Evolutionary conservation across 1,140 invertebrate genomes (phyloP), one percentile per base, ranked within the genome.

Genomic region (Maconellicoccus hirsutus): DNA sequence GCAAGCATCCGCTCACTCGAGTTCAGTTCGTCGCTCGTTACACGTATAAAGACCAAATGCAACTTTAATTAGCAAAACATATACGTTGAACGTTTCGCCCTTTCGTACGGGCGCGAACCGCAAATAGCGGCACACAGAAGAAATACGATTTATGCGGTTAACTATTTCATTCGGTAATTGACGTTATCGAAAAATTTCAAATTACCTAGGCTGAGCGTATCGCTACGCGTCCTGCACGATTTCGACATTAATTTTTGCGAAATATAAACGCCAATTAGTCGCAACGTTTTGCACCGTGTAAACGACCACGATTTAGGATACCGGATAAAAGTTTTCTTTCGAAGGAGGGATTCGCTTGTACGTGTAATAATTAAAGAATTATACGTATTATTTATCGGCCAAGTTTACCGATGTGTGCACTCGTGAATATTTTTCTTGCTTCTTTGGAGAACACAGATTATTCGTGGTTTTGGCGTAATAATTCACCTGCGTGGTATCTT

Each of bases 31-130:
- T 16, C 42, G 42, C 12, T 33, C 42, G 42, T 52, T 52, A 19
- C n/a, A 52, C n/a, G 42, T 52, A 52, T 52, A 52, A 52, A 52
- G 42, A 52, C 42, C n/a, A 52, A 52, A 52, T 52, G 42, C 42
- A 52, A 52, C 42, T 52, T 52, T 52, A 52, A 52, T 52, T 52
- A 52, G 42, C 6, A 19, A 52, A 52, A 52, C 42, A 52, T 52
- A 52, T 52, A 33, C 42, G 42, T 52, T 52, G 6, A 19, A 14
- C 12, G 42, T 8, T 52, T 33, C 29, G 12, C 29, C 29, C 29
- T 33, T 12, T 33, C 29, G n/a, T 52, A 4, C 6, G n/a, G 4
- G 42, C 16, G 42, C 42, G 42, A 12, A 33, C 12, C 42, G 42
- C 42, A 52, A 52, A 52, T n/a, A n/a, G n/a, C 42, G 42, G 42